These are phyloP conservation scores for Ennomos fuscantarius DNA, from an alignment of 2,888 invertebrate species.

Conservation along the genomic window DNA sequence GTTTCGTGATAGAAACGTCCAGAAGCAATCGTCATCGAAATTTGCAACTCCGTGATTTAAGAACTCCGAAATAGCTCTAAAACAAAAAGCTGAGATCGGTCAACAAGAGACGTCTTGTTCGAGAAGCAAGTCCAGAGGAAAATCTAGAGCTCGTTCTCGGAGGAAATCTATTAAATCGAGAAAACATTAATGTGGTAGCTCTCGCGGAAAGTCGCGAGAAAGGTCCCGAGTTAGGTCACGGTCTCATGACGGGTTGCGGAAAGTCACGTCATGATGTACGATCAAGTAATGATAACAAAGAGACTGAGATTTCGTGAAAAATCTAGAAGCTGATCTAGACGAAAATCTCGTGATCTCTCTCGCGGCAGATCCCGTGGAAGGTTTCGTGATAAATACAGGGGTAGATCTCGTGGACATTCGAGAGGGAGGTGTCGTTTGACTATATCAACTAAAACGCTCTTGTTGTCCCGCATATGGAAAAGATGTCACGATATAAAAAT, in stretches of 20 bases:
- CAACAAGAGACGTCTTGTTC: too few relatives aligned
- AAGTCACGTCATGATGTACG: neutral
- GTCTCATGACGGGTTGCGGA: too few relatives aligned
- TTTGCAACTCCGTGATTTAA: slow-evolving; percentile 6
- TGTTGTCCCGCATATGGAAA: too few relatives aligned
- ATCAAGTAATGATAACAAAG: slow-evolving; percentile 4
- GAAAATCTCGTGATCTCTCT: slow-evolving; percentile 6
- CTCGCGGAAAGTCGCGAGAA: too few relatives aligned
- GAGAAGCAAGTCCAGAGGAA: too few relatives aligned
- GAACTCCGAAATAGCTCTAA: neutral
- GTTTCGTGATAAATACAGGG: slow-evolving; percentile 32
- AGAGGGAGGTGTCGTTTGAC: slow-evolving; percentile 10
- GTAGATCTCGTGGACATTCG: slow-evolving; percentile 36
- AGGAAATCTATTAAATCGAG: too few relatives aligned
- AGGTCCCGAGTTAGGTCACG: too few relatives aligned
- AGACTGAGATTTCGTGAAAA: slow-evolving; percentile 31
- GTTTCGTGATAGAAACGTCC: slow-evolving; percentile 23
- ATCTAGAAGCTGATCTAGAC: slow-evolving; percentile 26
- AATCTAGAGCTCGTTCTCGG: too few relatives aligned
- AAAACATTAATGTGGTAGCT: too few relatives aligned
- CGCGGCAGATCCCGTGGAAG: slow-evolving; percentile 1
- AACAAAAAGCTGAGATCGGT: slow-evolving; percentile 1
- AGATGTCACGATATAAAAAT: too few relatives aligned
- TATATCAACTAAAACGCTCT: too few relatives aligned
- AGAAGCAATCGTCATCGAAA: slow-evolving; percentile 27